Evolutionary conservation across 2,888 invertebrate genomes (phyloP), one percentile per base, ranked within the genome.

Genomic region (Apocheima hispidaria): DNA sequence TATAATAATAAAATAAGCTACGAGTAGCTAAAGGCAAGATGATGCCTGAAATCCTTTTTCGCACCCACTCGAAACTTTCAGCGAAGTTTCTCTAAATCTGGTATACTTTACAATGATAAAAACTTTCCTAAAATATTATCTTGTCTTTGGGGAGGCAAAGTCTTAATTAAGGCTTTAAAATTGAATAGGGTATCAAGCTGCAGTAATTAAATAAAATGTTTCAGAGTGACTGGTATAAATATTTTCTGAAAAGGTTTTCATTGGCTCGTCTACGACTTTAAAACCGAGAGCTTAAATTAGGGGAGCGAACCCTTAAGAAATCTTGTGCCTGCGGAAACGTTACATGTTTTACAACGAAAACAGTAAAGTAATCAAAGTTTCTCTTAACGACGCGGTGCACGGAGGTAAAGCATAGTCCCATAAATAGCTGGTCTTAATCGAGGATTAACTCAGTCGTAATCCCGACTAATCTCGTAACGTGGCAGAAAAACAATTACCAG

Each of bases 401-500:
- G 26, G 9, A 46, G 36, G 44, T 46, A 44, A n/a, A n/a, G 26
- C 9, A 28, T 52, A 12, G 14, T 48, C n/a, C 18, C 35, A 23
- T 53, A 54, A 63, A 58, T 38, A 33, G 44, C 30, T 16, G 41
- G 16, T 21, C 33, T 50, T 54, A 44, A 58, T 58, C 50, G 44
- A 18, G 46, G 54, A 46, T 58, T 63, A 51, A 53, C 44, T 35
- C 33, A 35, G 38, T 21, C 54, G 49, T 59, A 55, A 59, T 51
- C 50, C 51, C 20, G 41, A 40, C 50, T 58, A 51, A 59, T 55
- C 58, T 26, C 26, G 33, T 40, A 36, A 49, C 23, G 28, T 40
- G 58, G 46, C 44, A 23, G 44, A 26, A 51, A 59, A 51, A 58
- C 54, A 55, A 59, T 58, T 59, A 58, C 40, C 20, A 38, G 18